A percentile compares a stretch with the other conserved stretches of the same genome.
Conservation (phyloP, 2,888 invertebrate species). For the Spilosoma lubricipeda region DNA sequence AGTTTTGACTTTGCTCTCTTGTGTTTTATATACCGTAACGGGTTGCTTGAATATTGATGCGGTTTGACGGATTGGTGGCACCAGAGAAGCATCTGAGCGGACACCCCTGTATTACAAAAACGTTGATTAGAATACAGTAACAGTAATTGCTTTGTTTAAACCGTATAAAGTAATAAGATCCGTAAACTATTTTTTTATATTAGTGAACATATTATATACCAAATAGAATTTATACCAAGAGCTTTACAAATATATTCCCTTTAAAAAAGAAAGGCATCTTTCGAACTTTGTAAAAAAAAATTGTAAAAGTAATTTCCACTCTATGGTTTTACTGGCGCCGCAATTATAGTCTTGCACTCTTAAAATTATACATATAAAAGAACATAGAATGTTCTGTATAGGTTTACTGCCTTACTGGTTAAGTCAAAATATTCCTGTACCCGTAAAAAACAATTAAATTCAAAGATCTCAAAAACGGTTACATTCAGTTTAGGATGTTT, state of each 20-base stretch:
- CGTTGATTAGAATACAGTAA: neutral
- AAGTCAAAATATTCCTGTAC: too few relatives aligned
- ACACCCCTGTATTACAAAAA: conserved; percentile 87
- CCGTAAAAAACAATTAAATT: too few relatives aligned
- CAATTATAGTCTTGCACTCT: too few relatives aligned
- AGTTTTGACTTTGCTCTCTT: conserved; percentile 95
- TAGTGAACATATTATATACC: conserved; percentile 2
- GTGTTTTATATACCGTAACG: conserved; percentile 97
- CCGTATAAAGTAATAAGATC: too few relatives aligned
- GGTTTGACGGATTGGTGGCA: conserved; percentile 98
- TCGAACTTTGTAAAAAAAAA: neutral
- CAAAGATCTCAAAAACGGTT: too few relatives aligned
- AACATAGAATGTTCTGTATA: neutral
- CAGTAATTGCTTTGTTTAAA: neutral
- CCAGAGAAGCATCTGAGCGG: conserved; percentile 94
- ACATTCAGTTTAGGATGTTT: too few relatives aligned
- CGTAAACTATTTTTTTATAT: neutral
- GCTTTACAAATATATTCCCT: neutral
- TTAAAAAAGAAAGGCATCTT: neutral
- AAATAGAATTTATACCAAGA: neutral
- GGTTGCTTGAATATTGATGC: conserved; percentile 99
- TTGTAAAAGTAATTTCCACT: neutral
- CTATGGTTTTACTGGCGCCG: neutral
- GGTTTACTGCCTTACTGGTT: too few relatives aligned
- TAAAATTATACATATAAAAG: neutral